These are phyloP conservation scores for Spongilla lacustris DNA, from an alignment of 37 sponge, comb jelly and placozoan genomes.

Conservation along the genomic window DNA sequence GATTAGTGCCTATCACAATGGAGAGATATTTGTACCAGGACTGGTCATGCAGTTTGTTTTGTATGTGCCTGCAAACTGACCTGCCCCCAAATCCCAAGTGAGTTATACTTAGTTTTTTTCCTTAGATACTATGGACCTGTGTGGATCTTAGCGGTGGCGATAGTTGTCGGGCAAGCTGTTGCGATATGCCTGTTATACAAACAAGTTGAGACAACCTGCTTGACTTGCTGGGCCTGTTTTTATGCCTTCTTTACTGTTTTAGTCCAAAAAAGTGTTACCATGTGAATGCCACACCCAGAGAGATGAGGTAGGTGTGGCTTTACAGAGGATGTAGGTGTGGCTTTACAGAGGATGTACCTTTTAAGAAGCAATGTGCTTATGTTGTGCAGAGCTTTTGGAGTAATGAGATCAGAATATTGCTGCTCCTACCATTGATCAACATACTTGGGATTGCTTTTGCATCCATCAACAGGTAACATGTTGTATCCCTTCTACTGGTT, in stretches of 20 bases:
- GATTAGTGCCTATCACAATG: neutral
- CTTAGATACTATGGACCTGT: conserved; percentile 3
- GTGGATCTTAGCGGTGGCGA: neutral
- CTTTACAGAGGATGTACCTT: neutral
- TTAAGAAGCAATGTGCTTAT: neutral
- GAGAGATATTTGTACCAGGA: neutral
- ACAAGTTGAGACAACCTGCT: neutral
- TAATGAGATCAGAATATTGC: neutral
- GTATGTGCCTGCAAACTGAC: neutral
- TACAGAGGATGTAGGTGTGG: neutral
- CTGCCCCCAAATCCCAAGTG: too few relatives aligned
- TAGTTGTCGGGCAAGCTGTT: neutral
- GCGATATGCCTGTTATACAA: neutral
- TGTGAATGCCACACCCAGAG: neutral
- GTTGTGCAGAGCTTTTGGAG: neutral
- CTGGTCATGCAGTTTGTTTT: neutral
- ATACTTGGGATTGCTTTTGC: neutral
- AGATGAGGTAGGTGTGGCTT: neutral
- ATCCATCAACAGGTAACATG: neutral
- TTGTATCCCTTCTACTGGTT: too few relatives aligned
- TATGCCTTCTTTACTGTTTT: neutral
- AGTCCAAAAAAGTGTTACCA: neutral
- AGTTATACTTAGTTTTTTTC: neutral
- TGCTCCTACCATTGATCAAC: neutral
- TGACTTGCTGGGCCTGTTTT: neutral